Percentiles rank a stretch among this genome's conserved stretches.
Evolutionary conservation across 2,797 vertebrate genomes (phyloP).

Genomic region (Myotis pilosus): DNA sequence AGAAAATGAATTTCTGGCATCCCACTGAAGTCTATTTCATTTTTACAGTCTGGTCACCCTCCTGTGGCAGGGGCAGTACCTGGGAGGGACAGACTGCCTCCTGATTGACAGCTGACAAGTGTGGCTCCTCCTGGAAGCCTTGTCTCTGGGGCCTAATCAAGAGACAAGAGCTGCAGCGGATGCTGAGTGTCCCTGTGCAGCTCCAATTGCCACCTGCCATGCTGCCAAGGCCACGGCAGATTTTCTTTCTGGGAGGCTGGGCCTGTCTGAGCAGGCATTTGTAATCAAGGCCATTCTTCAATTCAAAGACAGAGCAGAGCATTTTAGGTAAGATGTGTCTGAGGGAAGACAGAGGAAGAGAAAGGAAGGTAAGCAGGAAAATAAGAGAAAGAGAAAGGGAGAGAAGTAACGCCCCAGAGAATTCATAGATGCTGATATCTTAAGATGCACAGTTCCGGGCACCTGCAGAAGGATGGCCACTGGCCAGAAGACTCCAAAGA

Average conservation of each 20-base stretch:
- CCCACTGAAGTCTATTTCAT: conserved; percentile 82
- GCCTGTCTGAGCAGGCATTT: conserved; percentile 39
- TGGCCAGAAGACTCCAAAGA: background rate
- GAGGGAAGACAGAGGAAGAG: background rate
- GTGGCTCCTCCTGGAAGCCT: conserved; percentile 68
- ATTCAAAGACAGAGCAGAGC: background rate
- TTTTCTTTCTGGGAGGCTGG: conserved; percentile 22
- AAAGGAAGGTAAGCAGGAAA: background rate
- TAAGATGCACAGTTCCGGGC: background rate
- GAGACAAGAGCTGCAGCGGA: background rate
- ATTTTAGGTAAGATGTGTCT: background rate
- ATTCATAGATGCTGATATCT: background rate
- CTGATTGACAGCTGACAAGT: conserved; percentile 76
- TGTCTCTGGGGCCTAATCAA: conserved; percentile 26
- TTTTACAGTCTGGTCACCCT: conserved; percentile 79
- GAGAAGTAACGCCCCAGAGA: background rate
- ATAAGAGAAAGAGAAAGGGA: background rate
- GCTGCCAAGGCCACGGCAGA: background rate
- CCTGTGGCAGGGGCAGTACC: conserved; percentile 68
- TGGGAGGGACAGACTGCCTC: conserved; percentile 66
- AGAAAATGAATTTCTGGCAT: conserved; percentile 85
- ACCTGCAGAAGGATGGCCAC: background rate
- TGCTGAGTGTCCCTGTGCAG: background rate
- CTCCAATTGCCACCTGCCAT: background rate
- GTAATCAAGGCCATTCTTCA: conserved; percentile 6